Conservation (phyloP, 2,797 vertebrate species). For the Holocentrus rufus region DNA sequence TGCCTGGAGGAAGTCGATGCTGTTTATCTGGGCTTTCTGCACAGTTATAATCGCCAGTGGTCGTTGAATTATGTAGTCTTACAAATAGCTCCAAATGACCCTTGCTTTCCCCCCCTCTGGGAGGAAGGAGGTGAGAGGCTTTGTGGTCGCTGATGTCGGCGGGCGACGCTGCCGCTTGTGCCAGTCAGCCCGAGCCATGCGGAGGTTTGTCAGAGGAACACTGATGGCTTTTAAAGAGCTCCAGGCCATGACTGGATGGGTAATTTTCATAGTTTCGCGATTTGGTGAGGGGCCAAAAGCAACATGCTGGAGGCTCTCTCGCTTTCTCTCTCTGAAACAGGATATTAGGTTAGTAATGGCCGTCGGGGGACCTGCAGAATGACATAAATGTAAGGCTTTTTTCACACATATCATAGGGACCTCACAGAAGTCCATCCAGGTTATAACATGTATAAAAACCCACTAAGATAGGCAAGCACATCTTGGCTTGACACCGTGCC, state of each 20-base stretch:
- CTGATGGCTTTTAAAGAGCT: constrained; percentile 77
- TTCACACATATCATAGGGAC: constrained; percentile 64
- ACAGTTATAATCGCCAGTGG: constrained; percentile 61
- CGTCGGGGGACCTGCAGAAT: constrained; percentile 77
- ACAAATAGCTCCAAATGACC: constrained; percentile 66
- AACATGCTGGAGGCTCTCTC: constrained; percentile 78
- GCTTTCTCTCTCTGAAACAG: constrained; percentile 85
- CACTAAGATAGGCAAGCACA: constrained; percentile 21
- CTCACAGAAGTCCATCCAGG: constrained; percentile 50
- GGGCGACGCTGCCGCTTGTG: no score
- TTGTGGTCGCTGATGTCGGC: no score
- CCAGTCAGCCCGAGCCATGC: constrained; percentile 69
- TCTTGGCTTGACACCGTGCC: constrained; percentile 26
- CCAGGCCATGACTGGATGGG: constrained; percentile 80
- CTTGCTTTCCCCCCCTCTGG: constrained; percentile 25
- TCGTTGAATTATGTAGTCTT: constrained; percentile 68
- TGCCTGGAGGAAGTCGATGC: constrained; percentile 76
- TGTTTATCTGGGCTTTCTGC: constrained; percentile 80
- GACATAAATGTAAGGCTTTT: constrained; percentile 74
- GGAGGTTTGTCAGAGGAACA: constrained; percentile 70
- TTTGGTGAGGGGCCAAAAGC: constrained; percentile 83
- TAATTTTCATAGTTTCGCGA: constrained; percentile 83
- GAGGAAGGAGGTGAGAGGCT: constrained; percentile 35
- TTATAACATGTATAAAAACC: constrained; percentile 47
- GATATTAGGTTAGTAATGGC: constrained; percentile 85